Base-by-base conservation (phyloP, 2,797 vertebrate species). In the Phataginus tetradactyla region DNA sequence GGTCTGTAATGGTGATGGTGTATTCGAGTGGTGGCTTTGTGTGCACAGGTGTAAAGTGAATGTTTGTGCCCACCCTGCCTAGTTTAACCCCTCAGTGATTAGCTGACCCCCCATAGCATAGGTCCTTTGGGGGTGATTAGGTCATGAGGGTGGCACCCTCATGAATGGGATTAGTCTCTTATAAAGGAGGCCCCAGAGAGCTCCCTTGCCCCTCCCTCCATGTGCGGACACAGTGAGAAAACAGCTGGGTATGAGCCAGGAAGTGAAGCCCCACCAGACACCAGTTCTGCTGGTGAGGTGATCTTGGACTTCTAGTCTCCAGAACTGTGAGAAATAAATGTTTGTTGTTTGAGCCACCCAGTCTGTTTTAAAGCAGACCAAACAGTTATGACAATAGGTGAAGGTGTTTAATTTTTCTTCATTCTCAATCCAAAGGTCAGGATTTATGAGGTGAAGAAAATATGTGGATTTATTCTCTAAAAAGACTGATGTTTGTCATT, bases 401-500 rank as follows among this genome's bases (percentile, higher is more conserved):
- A 88, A 63, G n/a, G 4, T 45, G 10, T 77, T 86, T 51, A 59
- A 12, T 18, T 83, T 74, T 49, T 66, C 59, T 94, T 90, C 14
- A 61, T 92, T 96, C 51, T 92, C 81, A 87, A 55, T 23, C 81
- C 61, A 87, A 85, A 96, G 25, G 34, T 68, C 51, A 86, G 45
- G 21, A 39, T 89, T 78, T 86, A 69, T 12, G 10, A 71, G 27
- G 9, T 8, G 12, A 68, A 77, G 37, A 85, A 85, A 53, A 53
- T 37, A 51, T 3, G 14, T 51, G 29, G 9, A 3, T 78, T 71
- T 90, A 83, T 59, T 49, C 4, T 25, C 20, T 91, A 29, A 75
- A 29, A 75, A 68, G 14, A 12, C 63, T 84, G 55, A 23, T 59
- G 59, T n/a, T 85, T 86, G 29, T 66, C 21, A 23, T 55, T 59